Base-by-base conservation (phyloP, 2,113 vertebrate species). In the Papio anubis region DNA sequence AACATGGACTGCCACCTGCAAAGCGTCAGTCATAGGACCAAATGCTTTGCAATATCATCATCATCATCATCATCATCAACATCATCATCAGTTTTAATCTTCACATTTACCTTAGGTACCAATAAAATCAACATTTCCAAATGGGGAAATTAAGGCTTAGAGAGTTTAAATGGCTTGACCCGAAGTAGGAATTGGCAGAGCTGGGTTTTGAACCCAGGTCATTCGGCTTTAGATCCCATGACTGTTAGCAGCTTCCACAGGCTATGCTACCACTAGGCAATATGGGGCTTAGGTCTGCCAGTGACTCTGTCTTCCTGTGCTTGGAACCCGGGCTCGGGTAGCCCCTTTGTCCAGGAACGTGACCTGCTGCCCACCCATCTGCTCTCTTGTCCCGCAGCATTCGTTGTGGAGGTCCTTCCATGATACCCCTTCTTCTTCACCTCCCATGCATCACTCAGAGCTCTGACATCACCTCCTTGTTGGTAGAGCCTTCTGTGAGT, bases 231-330 rank as follows among this genome's bases (percentile, higher is more conserved):
- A 61, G 40, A 88, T 18, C 30, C 23, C 10, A 23, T 50, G 25
- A 25, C 20, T 85, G n/a, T 95, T 59, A 27, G 48, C 0, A n/a
- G 43, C 43, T 92, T 61, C 50, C 66, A 13, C 38, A 12, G 1
- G 18, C 35, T 11, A 21, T 5, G 1, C 66, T 61, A 30, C 70
- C 25, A 32, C 75, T 68, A 40, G 23, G 21, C 20, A 8, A 11
- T 21, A 7, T 11, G 5, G 72, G 21, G 2, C 43, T 17, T n/a
- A 25, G 32, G 5, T 21, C 40, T 45, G 3, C 35, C 1, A 0
- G 2, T 18, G 10, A 13, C 50, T 40, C 3, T 61, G n/a, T 81
- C 57, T 55, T 70, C 40, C 38, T 23, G 30, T 40, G 21, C 61
- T 55, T 38, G 80, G 76, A 8, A 17, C 35, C 23, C 66, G 12